phyloP scores from a whole-genome alignment of 1,140 invertebrate species.

The Cydia strobilella region DNA sequence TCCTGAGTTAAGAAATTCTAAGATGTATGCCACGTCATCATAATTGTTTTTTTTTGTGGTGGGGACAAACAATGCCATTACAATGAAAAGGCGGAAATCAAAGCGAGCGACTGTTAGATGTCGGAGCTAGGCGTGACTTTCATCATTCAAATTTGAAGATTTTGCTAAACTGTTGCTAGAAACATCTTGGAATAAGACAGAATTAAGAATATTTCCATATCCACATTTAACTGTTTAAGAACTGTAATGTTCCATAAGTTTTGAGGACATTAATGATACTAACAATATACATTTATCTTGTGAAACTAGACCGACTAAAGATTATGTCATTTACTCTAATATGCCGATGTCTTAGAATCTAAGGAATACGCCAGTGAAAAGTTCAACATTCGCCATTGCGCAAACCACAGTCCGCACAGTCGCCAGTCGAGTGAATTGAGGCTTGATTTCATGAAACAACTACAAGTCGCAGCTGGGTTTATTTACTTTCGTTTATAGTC shows the following conservation, averaged over 20 bases:
- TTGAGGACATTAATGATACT: too few species aligned
- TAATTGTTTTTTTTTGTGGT: background rate
- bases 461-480: conserved; percentile 10
- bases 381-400: background rate
- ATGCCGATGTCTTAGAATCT: background rate
- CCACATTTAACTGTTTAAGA: too few species aligned
- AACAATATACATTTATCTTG: background rate
- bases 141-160: too few species aligned
- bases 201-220: too few species aligned
- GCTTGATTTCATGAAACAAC: conserved; percentile 8
- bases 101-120: background rate
- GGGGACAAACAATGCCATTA: background rate
- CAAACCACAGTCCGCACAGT: background rate
- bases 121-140: background rate
- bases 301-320: background rate
- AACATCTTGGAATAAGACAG: too few species aligned
- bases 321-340: background rate
- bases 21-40: background rate
- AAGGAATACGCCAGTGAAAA: background rate
- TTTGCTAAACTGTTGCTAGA: too few species aligned
- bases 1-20: conserved; percentile 2
- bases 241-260: too few species aligned
- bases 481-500: conserved; percentile 1
- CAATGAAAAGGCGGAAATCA: background rate
- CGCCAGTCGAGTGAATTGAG: background rate